Percentiles rank a stretch among this genome's conserved stretches.
Evolutionary conservation across 1,140 invertebrate species (phyloP).

Genomic region (Drosophila ercepeae): DNA sequence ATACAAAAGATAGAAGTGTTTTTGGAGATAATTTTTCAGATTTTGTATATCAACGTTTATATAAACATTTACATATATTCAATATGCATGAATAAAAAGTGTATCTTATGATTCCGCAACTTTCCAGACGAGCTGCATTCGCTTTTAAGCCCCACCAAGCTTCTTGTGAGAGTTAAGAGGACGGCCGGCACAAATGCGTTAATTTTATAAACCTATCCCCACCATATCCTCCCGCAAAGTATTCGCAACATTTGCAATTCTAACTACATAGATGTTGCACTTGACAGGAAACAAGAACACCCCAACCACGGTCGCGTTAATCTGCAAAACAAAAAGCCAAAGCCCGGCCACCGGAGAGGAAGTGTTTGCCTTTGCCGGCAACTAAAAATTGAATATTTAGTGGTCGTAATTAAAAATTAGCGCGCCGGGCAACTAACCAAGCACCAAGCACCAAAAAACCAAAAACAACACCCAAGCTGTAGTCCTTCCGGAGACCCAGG

Average conservation of each 20-base stretch:
- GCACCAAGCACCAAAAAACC: slow-evolving; percentile 18
- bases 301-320: slow-evolving; percentile 35
- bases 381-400: slow-evolving; percentile 82
- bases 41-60: too few species aligned
- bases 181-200: slow-evolving; percentile 6
- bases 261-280: slow-evolving; percentile 41
- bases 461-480: slow-evolving; percentile 17
- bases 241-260: slow-evolving; percentile 70
- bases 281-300: slow-evolving; percentile 62
- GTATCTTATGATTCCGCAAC: not conserved
- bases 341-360: slow-evolving; percentile 37
- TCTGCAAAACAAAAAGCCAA: slow-evolving; percentile 60
- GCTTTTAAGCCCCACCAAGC: too few species aligned
- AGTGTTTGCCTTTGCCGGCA: slow-evolving; percentile 64
- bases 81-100: too few species aligned
- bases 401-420: slow-evolving; percentile 81
- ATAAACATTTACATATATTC: too few species aligned
- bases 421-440: slow-evolving; percentile 51
- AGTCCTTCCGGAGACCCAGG: slow-evolving; percentile 50
- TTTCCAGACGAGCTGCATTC: not conserved
- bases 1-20: too few species aligned
- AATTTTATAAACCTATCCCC: slow-evolving; percentile 20
- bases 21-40: too few species aligned
- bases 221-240: slow-evolving; percentile 40
- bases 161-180: not conserved